Conservation (phyloP, 2,888 invertebrate genomes). For the Conomelus anceps region DNA sequence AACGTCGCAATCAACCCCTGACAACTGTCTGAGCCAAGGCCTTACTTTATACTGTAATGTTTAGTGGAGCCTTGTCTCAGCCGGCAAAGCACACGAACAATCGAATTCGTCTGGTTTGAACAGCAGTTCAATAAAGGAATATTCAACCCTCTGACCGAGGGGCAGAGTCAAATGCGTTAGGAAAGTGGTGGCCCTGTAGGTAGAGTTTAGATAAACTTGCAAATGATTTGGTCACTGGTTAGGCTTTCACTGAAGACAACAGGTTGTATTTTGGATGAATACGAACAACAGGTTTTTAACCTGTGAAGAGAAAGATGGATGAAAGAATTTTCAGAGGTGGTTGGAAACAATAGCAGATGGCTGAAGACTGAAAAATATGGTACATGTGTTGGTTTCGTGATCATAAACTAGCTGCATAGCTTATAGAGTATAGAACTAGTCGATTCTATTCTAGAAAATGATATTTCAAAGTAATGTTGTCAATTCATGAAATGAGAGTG, state of each 20-base stretch:
- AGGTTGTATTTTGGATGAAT: neutral
- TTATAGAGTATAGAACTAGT: too few species aligned
- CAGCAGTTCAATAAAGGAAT: neutral
- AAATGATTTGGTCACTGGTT: neutral
- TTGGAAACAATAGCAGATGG: neutral
- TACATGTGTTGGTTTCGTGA: too few species aligned
- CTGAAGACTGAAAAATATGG: too few species aligned
- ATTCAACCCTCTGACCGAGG: neutral
- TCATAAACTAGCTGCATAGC: too few species aligned
- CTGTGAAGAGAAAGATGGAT: neutral
- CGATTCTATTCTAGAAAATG: too few species aligned
- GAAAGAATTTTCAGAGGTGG: neutral
- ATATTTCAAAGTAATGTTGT: too few species aligned
- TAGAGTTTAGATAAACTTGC: neutral
- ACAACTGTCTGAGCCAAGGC: too few species aligned
- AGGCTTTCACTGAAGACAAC: neutral
- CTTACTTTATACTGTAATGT: too few species aligned
- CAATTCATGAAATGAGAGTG: too few species aligned
- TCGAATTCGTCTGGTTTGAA: neutral
- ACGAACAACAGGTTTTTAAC: neutral
- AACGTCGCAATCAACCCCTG: neutral
- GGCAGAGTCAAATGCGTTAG: neutral
- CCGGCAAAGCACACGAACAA: neutral
- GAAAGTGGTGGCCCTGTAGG: too few species aligned
- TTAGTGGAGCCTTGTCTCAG: too few species aligned